phyloP scores from a whole-genome alignment of 2,113 vertebrate genomes.

The Elgaria multicarinata region DNA sequence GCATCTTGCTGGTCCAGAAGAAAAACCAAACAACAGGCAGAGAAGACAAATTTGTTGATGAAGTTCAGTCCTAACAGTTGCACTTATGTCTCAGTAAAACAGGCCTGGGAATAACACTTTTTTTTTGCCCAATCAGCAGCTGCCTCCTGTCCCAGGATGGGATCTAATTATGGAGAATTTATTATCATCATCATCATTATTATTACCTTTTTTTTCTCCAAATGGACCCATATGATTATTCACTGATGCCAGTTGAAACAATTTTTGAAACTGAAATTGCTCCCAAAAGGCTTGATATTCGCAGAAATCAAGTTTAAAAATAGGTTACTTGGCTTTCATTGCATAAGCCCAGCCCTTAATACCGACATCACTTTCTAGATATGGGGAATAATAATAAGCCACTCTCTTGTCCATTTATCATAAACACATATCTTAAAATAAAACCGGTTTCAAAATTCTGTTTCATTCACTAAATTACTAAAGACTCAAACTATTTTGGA shows the following conservation, averaged over 20 bases:
- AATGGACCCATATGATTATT: neutral
- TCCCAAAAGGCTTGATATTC: neutral
- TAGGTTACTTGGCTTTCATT: conserved; percentile 14
- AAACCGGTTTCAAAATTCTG: conserved; percentile 18
- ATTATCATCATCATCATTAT: neutral
- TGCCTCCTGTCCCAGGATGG: neutral
- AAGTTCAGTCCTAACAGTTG: neutral
- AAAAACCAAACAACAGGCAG: neutral
- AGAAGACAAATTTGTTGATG: neutral
- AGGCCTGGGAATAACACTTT: neutral
- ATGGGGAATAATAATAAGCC: conserved; percentile 37
- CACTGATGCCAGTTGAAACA: neutral
- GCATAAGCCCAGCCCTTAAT: conserved; percentile 7
- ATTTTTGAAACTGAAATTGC: neutral
- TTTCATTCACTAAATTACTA: conserved; percentile 41
- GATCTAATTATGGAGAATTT: neutral
- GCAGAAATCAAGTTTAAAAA: neutral
- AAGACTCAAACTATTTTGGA: conserved; percentile 56
- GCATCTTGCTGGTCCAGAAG: neutral
- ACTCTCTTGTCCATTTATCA: conserved; percentile 27
- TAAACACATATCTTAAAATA: neutral
- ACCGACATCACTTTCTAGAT: conserved; percentile 26
- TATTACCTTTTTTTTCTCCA: neutral
- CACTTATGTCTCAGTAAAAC: neutral
- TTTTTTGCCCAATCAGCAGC: neutral